These are phyloP conservation scores for Loris lydekkerianus DNA, from an alignment of 2,797 vertebrate species.

Conservation along the genomic window DNA sequence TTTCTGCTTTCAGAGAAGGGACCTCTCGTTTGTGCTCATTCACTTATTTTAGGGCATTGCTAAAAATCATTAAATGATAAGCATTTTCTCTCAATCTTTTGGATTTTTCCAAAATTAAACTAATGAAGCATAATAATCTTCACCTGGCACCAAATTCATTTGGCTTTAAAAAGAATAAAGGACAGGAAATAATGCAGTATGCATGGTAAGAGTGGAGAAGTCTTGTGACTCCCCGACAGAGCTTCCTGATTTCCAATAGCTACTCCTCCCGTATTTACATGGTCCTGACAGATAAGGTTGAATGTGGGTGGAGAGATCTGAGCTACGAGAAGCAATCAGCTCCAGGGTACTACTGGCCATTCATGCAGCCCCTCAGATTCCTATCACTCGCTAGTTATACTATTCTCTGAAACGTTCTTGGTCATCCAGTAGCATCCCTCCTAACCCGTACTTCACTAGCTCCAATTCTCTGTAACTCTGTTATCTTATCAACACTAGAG, in stretches of 20 bases:
- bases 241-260: neutral
- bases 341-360: neutral
- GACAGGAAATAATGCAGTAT: neutral
- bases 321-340: neutral
- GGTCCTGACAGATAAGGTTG: neutral
- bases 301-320: neutral
- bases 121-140: neutral
- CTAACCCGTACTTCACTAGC: neutral
- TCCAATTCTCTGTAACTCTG: neutral
- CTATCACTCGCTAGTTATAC: neutral
- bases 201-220: neutral
- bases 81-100: neutral
- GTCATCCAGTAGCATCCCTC: neutral
- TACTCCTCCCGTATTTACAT: neutral
- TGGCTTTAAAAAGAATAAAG: slow-evolving; percentile 22
- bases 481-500: neutral
- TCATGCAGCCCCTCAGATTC: neutral
- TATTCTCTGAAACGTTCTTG: neutral
- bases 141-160: neutral
- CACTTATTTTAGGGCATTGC: neutral
- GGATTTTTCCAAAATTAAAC: slow-evolving; percentile 26
- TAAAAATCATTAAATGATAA: slow-evolving; percentile 44
- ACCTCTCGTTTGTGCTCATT: neutral
- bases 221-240: neutral
- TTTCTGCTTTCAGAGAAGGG: neutral